Evolutionary conservation across 2,797 vertebrate genomes (phyloP), one percentile per base, ranked within the genome.

Genomic region (Hemitrygon akajei): DNA sequence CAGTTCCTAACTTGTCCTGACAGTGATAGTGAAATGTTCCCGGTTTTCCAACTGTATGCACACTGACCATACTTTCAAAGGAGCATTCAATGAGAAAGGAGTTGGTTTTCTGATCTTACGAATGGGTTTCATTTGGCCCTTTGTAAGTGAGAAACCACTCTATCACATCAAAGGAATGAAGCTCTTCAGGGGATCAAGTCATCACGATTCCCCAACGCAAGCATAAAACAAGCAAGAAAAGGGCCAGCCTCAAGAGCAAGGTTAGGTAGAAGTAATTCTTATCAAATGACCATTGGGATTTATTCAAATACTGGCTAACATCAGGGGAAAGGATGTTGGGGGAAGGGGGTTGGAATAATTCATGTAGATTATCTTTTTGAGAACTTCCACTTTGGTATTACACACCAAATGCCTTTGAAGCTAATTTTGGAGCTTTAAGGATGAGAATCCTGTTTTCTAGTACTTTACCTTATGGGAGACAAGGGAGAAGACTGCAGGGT

Each of bases 111-210:
- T 58, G 69, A 76, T 93, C 34, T 75, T 40, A 56, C 76, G 91
- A 93, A 93, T 75, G 91, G 91, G 91, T 76, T 93, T 93, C 25
- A 6, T 56, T 91, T 75, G 40, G 91, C 40, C 91, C 76, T 89
- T 89, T 93, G 40, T 93, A 30, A 76, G 25, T 18, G 71, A 76
- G 69, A 75, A 56, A 76, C 91, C 91, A 58, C 40, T 93, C 91
- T 6, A 56, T 58, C 30, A 76, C 71, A 58, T 93, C 91, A 93
- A 93, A 92, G 91, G 10, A 47, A 40, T 73, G 20, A 92, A 75
- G 30, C 91, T 71, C 69, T 92, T 75, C 69, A 25, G 91, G 40
- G 69, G 73, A 58, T 71, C 76, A 12, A 93, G 91, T 37, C 91
- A 47, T 37, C 22, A 25, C 18, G 40, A 40, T 92, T 56, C 12